A percentile compares a stretch with the other conserved stretches of the same genome.
phyloP scores from a whole-genome alignment of 2,888 invertebrate genomes.

The Gerosis bhagava region DNA sequence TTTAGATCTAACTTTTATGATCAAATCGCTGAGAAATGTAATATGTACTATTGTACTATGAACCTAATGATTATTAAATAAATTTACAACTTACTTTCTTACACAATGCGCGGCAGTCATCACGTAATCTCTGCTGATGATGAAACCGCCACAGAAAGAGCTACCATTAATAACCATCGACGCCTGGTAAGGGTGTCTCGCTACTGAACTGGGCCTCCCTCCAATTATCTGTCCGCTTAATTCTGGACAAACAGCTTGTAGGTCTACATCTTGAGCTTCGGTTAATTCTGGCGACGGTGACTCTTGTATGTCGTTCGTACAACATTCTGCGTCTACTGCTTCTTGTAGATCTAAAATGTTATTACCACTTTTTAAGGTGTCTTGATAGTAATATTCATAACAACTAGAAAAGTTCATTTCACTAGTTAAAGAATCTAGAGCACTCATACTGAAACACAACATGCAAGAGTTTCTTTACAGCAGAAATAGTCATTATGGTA shows the following conservation, averaged over 20 bases:
- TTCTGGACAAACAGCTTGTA: conserved; percentile 65
- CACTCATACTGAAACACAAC: too few relatives aligned
- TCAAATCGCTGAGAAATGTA: too few relatives aligned
- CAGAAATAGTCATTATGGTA: too few relatives aligned
- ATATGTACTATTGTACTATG: too few relatives aligned
- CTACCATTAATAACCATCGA: conserved; percentile 73
- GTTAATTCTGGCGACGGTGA: conserved; percentile 34
- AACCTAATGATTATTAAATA: neutral
- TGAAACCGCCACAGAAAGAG: conserved; percentile 75
- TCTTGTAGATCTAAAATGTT: conserved; percentile 69
- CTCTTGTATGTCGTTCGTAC: conserved; percentile 40
- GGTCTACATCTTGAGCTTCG: conserved; percentile 50
- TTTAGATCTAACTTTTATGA: too few relatives aligned
- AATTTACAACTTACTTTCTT: conserved; percentile 58
- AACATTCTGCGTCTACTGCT: conserved; percentile 48
- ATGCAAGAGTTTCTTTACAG: too few relatives aligned
- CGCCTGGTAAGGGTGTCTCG: conserved; percentile 63
- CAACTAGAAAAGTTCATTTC: too few relatives aligned
- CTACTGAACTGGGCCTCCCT: conserved; percentile 63
- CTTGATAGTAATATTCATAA: too few relatives aligned
- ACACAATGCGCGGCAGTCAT: conserved; percentile 76
- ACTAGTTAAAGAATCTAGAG: too few relatives aligned
- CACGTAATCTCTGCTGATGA: conserved; percentile 64
- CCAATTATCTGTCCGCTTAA: conserved; percentile 74
- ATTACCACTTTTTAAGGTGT: too few relatives aligned